Evolutionary conservation across 2,113 vertebrate species (phyloP).

Genomic region (Anser brachyrhynchus): DNA sequence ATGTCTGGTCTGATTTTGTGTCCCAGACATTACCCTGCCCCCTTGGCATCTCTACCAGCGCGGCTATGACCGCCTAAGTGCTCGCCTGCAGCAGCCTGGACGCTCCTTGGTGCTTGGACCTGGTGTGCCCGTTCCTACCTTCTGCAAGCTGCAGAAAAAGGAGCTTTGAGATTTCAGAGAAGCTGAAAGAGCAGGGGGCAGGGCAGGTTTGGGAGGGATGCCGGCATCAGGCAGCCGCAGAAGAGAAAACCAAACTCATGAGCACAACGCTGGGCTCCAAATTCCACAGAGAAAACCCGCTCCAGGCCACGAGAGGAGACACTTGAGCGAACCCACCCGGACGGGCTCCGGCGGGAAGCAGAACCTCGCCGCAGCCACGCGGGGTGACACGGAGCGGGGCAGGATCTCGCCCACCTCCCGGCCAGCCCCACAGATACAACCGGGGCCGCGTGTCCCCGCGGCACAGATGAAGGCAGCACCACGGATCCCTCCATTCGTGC

Average conservation of each 20-base stretch:
- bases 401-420: neutral
- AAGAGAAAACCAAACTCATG: neutral
- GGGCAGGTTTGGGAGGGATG: accelerated
- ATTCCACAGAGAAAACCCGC: neutral
- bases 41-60: neutral
- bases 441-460: accelerated
- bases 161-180: accelerated
- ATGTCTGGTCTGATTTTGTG: neutral
- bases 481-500: accelerated
- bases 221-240: neutral
- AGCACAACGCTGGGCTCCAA: neutral
- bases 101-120: neutral
- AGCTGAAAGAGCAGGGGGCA: accelerated
- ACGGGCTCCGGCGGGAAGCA: neutral
- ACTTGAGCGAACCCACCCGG: neutral
- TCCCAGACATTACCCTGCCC: neutral
- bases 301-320: neutral
- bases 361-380: accelerated
- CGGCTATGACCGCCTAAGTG: neutral
- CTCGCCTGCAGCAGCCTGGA: accelerated
- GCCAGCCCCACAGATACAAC: neutral
- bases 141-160: neutral
- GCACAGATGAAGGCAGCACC: accelerated
- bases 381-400: neutral
- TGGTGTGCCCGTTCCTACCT: neutral